Percentiles rank a stretch among this genome's conserved stretches.
Conservation (phyloP, 1,140 invertebrate genomes). For the Listronotus oregonensis region DNA sequence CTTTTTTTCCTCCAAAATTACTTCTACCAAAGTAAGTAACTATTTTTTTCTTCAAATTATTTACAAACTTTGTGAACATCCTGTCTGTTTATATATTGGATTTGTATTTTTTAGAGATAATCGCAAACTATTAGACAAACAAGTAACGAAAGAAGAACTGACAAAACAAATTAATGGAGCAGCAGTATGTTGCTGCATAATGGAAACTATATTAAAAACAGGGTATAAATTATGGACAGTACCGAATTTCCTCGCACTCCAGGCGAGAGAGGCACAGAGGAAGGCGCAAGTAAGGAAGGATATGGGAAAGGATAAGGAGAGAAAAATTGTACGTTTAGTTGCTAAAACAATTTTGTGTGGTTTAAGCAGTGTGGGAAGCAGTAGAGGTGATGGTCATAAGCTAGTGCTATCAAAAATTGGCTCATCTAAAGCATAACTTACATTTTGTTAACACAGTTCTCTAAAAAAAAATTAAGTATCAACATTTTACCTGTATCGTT, state of each 20-base stretch:
- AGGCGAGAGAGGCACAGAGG: constrained; percentile 62
- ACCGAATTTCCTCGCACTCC: constrained; percentile 70
- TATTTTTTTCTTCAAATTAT: neutral
- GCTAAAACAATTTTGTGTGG: constrained; percentile 40
- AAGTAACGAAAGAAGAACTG: constrained; percentile 48
- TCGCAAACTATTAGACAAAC: constrained; percentile 40
- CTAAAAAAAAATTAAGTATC: no score
- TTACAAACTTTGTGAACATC: neutral
- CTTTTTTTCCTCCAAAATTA: constrained; percentile 81
- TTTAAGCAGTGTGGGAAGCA: constrained; percentile 41
- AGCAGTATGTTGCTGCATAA: constrained; percentile 49
- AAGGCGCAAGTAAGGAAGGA: constrained; percentile 49
- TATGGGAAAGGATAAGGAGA: constrained; percentile 46
- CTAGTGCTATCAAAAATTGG: constrained; percentile 30
- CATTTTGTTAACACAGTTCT: neutral
- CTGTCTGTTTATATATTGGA: no score
- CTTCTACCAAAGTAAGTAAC: constrained; percentile 47
- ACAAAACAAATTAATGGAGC: constrained; percentile 50
- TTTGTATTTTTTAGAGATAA: constrained; percentile 40
- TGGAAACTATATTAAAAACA: constrained; percentile 49
- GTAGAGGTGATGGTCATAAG: constrained; percentile 34
- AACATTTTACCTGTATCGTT: no score
- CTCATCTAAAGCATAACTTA: constrained; percentile 24
- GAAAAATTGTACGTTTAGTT: constrained; percentile 49
- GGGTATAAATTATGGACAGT: constrained; percentile 77